Conservation (phyloP, 2,797 vertebrate genomes). For the Philypnodon macrostomus region DNA sequence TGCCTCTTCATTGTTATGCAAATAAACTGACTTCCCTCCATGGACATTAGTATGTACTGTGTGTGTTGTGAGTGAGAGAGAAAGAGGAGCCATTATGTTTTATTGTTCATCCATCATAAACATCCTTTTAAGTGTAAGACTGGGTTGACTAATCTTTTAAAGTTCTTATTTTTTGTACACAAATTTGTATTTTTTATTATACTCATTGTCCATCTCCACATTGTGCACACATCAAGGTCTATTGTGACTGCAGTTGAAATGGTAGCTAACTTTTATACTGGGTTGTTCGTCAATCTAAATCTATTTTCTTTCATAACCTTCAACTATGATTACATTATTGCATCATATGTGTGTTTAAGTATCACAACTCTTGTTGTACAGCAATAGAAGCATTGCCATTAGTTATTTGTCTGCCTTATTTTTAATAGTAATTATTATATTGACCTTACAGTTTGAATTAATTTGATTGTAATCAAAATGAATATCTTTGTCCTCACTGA, state of each 20-base stretch:
- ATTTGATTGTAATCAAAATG: constrained; percentile 13
- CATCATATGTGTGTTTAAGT: constrained; percentile 10
- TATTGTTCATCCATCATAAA: constrained; percentile 11
- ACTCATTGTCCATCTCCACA: constrained; percentile 10
- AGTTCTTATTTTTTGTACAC: constrained; percentile 24
- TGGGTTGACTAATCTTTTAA: constrained; percentile 25
- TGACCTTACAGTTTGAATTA: not conserved
- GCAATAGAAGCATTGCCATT: constrained; percentile 28
- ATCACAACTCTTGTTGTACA: constrained; percentile 31
- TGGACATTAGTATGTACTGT: constrained; percentile 4
- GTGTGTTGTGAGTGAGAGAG: constrained; percentile 9
- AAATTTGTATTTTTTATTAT: constrained; percentile 18
- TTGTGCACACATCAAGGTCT: constrained; percentile 11
- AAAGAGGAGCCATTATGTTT: constrained; percentile 7
- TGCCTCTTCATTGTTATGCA: constrained; percentile 50
- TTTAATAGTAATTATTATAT: constrained; percentile 13
- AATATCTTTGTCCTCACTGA: constrained; percentile 19
- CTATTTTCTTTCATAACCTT: constrained; percentile 23
- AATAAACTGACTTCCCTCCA: constrained; percentile 36
- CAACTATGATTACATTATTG: no score
- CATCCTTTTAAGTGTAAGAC: constrained; percentile 24
- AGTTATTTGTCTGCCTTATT: constrained; percentile 22
- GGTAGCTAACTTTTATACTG: constrained; percentile 3
- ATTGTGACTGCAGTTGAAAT: constrained; percentile 33
- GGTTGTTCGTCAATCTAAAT: constrained; percentile 9